These are phyloP conservation scores for Maniola hyperantus DNA, from an alignment of 2,888 invertebrate species.

Conservation along the genomic window DNA sequence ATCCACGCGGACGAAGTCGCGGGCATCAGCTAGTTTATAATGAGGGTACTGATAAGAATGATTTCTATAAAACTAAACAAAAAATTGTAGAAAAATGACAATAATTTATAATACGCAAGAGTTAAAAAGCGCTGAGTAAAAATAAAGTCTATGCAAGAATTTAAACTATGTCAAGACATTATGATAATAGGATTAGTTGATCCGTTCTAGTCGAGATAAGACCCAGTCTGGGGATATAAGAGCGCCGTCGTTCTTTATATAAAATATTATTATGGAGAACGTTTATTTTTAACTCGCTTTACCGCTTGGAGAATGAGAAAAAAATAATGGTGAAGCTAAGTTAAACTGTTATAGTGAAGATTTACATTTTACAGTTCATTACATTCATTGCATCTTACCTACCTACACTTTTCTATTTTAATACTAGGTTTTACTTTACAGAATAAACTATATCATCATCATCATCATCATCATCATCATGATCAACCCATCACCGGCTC, in stretches of 20 bases:
- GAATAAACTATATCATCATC: too few species aligned
- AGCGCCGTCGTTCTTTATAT: background rate
- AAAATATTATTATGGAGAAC: background rate
- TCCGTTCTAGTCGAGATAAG: background rate
- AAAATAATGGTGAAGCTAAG: background rate
- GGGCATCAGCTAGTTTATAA: too few species aligned
- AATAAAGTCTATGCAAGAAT: background rate
- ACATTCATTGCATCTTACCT: too few species aligned
- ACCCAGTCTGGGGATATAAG: background rate
- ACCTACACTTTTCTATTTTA: too few species aligned
- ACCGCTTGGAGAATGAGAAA: background rate
- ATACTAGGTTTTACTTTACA: too few species aligned
- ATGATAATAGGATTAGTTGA: constrained; percentile 4
- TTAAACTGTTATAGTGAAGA: background rate
- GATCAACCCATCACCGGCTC: too few species aligned
- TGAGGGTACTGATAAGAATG: too few species aligned
- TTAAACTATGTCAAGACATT: constrained; percentile 1
- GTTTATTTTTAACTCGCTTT: constrained; percentile 8
- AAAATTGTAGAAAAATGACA: too few species aligned
- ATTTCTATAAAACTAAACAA: too few species aligned
- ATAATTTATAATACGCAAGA: too few species aligned
- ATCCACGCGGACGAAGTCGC: too few species aligned
- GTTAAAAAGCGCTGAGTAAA: background rate
- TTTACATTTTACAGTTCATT: background rate
- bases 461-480: too few species aligned